Base-by-base conservation (phyloP, 2,797 vertebrate genomes). In the Coregonus sp. region DNA sequence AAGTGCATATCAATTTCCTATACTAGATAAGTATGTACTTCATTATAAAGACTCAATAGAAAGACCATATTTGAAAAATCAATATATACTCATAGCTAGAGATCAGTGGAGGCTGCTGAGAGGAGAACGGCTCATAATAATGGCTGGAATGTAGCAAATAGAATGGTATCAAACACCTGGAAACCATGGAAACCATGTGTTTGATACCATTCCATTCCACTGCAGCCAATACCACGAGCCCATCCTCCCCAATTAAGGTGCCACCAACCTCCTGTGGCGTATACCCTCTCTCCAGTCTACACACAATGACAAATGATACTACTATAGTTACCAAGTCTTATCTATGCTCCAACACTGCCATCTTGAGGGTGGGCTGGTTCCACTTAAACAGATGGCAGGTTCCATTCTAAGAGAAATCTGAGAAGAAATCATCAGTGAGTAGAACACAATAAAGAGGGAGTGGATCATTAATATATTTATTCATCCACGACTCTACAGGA, bases 291-390 rank as follows among this genome's bases (percentile, higher is more conserved):
- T 31, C 65, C 25, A 9, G 56, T 67, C 25, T 3, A 67, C 12
- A 67, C 65, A 67, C 29, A 5, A 66, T 29, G 20, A 35, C 65
- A 67, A 67, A 67, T 29, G 31, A 16, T 31, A 12, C 9, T 12
- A 47, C 40, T 11, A 12, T 12, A 12, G 40, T 47, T 31, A 33
- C 12, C n/a, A 61, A 29, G 31, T 33, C 37, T 6, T 18, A 69
- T 54, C 70, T 54, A 20, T 74, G 63, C 31, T 52, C 51, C 20
- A 71, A 70, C 25, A 70, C 9, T 56, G 79, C 79, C 75, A 51
- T 68, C 79, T 70, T 29, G 54, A 71, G 79, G 79, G 18, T 6
- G 15, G 35, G 56, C 56, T 18, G 56, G 18, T n/a, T 5, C n/a
- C 1, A 59, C 15, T 59, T 59, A 18, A 59, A 59, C 56, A 59